Base-by-base conservation (phyloP, 2,888 invertebrate species). In the Sesia bembeciformis region DNA sequence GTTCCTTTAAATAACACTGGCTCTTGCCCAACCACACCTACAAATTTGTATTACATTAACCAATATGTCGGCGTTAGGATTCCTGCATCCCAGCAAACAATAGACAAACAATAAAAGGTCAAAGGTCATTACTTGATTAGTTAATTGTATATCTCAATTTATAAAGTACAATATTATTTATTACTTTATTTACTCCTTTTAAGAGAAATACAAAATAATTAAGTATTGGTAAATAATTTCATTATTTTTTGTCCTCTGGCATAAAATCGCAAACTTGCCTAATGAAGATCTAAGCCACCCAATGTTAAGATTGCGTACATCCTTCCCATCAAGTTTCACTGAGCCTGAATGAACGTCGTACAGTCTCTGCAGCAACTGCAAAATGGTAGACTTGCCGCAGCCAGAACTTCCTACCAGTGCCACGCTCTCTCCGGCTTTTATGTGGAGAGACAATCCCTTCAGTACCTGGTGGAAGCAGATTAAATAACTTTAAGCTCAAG, bases 1-100 rank as follows among this genome's bases (percentile, higher is more conserved):
- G 94, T 93, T 40, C 94, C 93, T 58, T 94, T 93, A 81, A 97
- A 97, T 4, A 97, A 86, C 0, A 95, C 93, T 0, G 96, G 97
- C 64, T 97, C 97, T 81, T 97, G 97, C 0, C 96, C 94, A 8
- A 97, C 97, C 5, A 97, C 92, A 41, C 96, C 90, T 90, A 62
- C 7, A 61, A 62, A 56, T 4, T 4, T 23, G 23, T 23, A 23
- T 23, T 23, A 23, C 23, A 1, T 23, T 23, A 23, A 23, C 23
- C 23, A 23, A 23, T 23, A 23, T 23, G 23, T 23, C 23, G 2
- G 23, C 23, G 2, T 23, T 23, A 23, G 23, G 23, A 23, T 2
- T 23, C 23, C 23, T 23, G 1, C 23, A 23, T 23, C 2, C 23
- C 23, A 23, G 23, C 23, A 23, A 23, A 23, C 23, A 23, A 23